These are phyloP conservation scores for Kryptolebias marmoratus DNA, from an alignment of 2,113 vertebrate genomes.

Conservation along the genomic window DNA sequence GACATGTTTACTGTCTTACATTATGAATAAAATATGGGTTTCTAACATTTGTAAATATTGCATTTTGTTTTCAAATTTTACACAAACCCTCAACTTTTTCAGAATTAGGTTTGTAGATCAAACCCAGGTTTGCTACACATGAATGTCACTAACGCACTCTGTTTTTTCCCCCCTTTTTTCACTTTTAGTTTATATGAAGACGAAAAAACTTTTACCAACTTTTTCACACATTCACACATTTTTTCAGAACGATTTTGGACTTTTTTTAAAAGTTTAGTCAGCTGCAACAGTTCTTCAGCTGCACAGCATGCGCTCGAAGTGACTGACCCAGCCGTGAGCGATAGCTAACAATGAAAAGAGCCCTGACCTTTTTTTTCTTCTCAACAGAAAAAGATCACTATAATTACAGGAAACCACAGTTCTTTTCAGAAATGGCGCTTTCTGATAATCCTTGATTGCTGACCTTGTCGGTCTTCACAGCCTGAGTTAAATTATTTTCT, in stretches of 20 bases:
- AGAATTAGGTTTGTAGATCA: too few species aligned
- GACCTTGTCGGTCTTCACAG: slow-evolving; percentile 13
- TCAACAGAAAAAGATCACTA: background rate
- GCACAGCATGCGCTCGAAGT: slow-evolving; percentile 1
- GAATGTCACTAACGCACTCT: too few species aligned
- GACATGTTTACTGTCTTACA: too few species aligned
- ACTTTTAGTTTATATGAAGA: background rate
- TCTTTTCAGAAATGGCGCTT: background rate
- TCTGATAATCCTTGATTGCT: slow-evolving; percentile 1
- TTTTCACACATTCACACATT: background rate
- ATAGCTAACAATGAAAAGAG: slow-evolving; percentile 1
- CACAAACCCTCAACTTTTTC: too few species aligned
- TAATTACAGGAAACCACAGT: background rate
- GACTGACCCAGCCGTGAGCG: background rate
- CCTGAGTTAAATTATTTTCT: slow-evolving; percentile 9
- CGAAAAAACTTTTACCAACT: background rate
- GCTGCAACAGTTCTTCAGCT: background rate
- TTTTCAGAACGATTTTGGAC: background rate
- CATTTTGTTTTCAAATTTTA: too few species aligned
- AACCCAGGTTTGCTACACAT: too few species aligned
- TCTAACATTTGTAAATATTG: too few species aligned
- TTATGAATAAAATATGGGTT: too few species aligned
- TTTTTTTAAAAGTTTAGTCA: slow-evolving; percentile 1
- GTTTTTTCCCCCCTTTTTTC: background rate
- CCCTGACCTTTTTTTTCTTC: slow-evolving; percentile 24